A percentile compares a stretch with the other conserved stretches of the same genome.
These are phyloP conservation scores for Chloropsis hardwickii DNA, from an alignment of 2,113 vertebrate species.

Conservation along the genomic window DNA sequence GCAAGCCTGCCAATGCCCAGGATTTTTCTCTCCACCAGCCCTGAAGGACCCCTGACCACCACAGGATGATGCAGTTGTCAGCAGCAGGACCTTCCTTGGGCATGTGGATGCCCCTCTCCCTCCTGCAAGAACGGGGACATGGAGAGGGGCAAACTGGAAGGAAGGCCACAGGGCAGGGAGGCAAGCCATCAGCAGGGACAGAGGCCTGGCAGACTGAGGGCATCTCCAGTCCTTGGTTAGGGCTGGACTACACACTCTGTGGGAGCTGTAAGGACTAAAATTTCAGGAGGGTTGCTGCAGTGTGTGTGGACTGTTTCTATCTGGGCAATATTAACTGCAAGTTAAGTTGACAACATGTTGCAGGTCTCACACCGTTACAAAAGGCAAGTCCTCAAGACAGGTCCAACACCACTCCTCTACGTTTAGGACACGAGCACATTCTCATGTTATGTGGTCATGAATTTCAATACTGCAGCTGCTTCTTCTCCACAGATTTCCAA, in stretches of 20 bases:
- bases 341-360: rapidly evolving
- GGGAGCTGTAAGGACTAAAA: background rate
- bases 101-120: background rate
- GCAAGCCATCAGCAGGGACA: background rate
- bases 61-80: rapidly evolving
- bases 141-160: background rate
- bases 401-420: background rate
- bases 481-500: background rate
- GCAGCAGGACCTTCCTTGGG: background rate
- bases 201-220: background rate
- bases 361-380: background rate
- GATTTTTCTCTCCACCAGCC: background rate
- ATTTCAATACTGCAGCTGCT: background rate
- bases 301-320: background rate
- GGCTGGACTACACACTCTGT: background rate
- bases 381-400: background rate
- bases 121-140: background rate
- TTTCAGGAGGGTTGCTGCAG: background rate
- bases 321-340: background rate
- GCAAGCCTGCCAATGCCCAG: background rate
- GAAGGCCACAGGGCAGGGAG: background rate
- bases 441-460: background rate
- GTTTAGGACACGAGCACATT: background rate
- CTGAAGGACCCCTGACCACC: background rate
- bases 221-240: background rate